Base-by-base conservation (phyloP, 2,888 invertebrate genomes). In the Micoletzkya japonica region DNA sequence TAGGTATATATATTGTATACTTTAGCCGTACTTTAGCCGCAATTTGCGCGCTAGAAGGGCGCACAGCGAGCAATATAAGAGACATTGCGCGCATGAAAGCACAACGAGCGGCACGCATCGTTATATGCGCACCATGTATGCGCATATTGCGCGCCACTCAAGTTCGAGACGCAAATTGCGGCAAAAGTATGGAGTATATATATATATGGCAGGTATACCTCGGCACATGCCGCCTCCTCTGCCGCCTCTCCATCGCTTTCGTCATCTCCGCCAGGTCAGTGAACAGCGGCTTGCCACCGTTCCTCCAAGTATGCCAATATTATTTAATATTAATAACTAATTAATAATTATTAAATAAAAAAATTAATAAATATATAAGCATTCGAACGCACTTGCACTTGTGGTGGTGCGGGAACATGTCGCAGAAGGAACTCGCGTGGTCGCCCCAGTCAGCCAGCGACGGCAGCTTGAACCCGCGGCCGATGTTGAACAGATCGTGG, bases 341-440 rank as follows among this genome's bases (percentile, higher is more conserved):
- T 39, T 39, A 39, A 39, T 39, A 39, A 39, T 39, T 39, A 39
- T 39, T 39, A 10, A 7, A 39, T 7, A 17, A 10, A 39, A 7
- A 39, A 10, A 17, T 39, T 39, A 39, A 7, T 39, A n/a, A 6
- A 44, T 44, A 14, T 44, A 44, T 7, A 52, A 26, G 34, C 28
- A 10, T 26, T 32, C 14, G 10, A 24, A 10, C 60, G n/a, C 32
- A 68, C 68, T 26, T 68, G 68, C 68, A 68, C 32, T 58, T 57
- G 7, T n/a, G 14, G 17, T 58, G 28, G 28, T 58, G 68, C 6
- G 57, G 68, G 37, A 68, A 68, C 1, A 68, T 32, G 1, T n/a
- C 7, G n/a, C 68, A 68, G 58, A 68, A 68, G 20, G 34, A 32
- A 24, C 58, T 34, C 3, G 68, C 68, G 34, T 68, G 68, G 32